Evolutionary conservation across 2,888 invertebrate species (phyloP).

Genomic region (Arenicola marina): DNA sequence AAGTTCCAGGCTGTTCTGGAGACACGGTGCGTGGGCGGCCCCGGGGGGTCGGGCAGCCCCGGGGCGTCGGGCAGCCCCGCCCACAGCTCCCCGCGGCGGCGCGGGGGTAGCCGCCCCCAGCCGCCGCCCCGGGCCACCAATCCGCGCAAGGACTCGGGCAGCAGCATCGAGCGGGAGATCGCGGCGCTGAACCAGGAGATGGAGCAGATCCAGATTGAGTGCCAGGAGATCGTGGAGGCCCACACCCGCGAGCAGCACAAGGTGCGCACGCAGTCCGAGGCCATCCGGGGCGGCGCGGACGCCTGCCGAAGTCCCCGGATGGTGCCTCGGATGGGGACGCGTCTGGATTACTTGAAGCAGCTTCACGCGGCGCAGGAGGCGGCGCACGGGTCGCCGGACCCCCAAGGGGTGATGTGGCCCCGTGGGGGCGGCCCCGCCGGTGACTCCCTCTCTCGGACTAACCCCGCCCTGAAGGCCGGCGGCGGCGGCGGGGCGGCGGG

Average conservation of each 20-base stretch:
- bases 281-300: slow-evolving; percentile 11
- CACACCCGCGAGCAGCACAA: slow-evolving; percentile 45
- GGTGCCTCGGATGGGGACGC: slow-evolving; percentile 59
- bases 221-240: slow-evolving; percentile 62
- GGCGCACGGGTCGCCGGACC: neutral
- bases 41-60: neutral
- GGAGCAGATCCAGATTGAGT: slow-evolving; percentile 68
- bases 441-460: neutral
- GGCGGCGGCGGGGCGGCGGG: neutral
- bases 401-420: neutral
- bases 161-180: slow-evolving; percentile 65
- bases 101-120: neutral
- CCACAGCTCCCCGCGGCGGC: neutral
- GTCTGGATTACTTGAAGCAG: slow-evolving; percentile 41
- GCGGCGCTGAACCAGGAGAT: slow-evolving; percentile 67
- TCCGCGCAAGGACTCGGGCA: slow-evolving; percentile 47
- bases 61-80: neutral
- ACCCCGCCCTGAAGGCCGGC: neutral
- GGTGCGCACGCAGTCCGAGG: slow-evolving; percentile 20
- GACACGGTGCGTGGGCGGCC: slow-evolving; percentile 37
- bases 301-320: slow-evolving; percentile 26
- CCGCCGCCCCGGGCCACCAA: too few relatives aligned
- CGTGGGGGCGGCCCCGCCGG: neutral
- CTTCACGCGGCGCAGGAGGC: slow-evolving; percentile 1
- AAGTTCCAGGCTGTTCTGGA: slow-evolving; percentile 53